Evolutionary conservation across 2,113 vertebrate genomes (phyloP), one percentile per base, ranked within the genome.

Genomic region (Bubo scandiacus): DNA sequence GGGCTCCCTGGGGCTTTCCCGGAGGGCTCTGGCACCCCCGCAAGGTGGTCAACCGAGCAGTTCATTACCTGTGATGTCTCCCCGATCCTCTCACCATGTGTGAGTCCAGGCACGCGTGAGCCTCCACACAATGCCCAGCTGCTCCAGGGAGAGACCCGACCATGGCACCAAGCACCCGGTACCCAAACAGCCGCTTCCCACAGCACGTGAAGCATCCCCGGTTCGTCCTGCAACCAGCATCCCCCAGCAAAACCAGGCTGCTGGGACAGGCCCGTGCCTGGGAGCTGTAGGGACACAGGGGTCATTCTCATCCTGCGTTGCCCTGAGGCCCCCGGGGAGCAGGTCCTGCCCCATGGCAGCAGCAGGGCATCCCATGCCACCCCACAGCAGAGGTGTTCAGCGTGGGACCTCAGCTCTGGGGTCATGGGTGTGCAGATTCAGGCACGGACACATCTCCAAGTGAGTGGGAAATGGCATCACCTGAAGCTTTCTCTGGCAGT

Each of bases 261-360:
- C 5, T 2, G 59, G 54, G 23, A 22, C 51, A 32, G 38, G 26
- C 14, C 3, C 1, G 51, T 38, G 38, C 71, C 38, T 9, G 18
- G n/a, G 52, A 80, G 57, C 29, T 82, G 75, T 5, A 4, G 42
- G n/a, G 21, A 49, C 55, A 32, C 55, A 30, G 1, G 2, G 8
- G 11, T 81, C n/a, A 1, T 59, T 75, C 0, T 0, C 26, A 47
- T 19, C 70, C 59, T 68, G 26, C 43, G 68, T 36, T 72, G 32
- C 13, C 32, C 78, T 1, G 1, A 51, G 55, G 11, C 11, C 34
- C 34, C 32, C 0, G 0, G 9, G 15, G 7, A 88, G n/a, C 0
- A 0, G 36, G 22, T 74, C 38, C 32, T 85, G 38, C 52, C 84
- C 57, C 34, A n/a, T 1, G 3, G 63, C 81, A 71, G 51, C 71